phyloP scores from a whole-genome alignment of 2,888 invertebrate species.

The Dione vanillae region DNA sequence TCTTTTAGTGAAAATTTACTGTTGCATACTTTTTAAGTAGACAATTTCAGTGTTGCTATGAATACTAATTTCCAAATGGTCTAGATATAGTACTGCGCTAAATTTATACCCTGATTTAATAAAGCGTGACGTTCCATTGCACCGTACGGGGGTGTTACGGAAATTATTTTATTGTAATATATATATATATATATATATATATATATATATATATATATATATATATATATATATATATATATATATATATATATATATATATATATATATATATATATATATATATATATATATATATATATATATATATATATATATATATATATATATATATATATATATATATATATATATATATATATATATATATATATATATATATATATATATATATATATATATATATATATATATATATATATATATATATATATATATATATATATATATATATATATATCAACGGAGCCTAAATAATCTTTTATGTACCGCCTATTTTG shows the following conservation, averaged over 20 bases:
- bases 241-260: background rate
- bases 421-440: background rate
- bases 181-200: background rate
- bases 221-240: background rate
- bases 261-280: background rate
- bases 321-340: background rate
- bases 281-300: background rate
- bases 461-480: too few relatives aligned
- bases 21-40: background rate
- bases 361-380: background rate
- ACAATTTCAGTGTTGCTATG: background rate
- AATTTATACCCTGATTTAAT: constrained; percentile 13
- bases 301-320: background rate
- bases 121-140: background rate
- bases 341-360: background rate
- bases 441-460: background rate
- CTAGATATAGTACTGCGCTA: background rate
- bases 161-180: background rate
- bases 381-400: background rate
- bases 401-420: background rate
- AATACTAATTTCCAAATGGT: background rate
- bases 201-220: background rate
- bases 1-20: too few relatives aligned
- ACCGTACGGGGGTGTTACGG: constrained; percentile 6
- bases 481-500: too few relatives aligned